phyloP scores from a whole-genome alignment of 2,797 vertebrate genomes.

The Gambelia wislizenii region DNA sequence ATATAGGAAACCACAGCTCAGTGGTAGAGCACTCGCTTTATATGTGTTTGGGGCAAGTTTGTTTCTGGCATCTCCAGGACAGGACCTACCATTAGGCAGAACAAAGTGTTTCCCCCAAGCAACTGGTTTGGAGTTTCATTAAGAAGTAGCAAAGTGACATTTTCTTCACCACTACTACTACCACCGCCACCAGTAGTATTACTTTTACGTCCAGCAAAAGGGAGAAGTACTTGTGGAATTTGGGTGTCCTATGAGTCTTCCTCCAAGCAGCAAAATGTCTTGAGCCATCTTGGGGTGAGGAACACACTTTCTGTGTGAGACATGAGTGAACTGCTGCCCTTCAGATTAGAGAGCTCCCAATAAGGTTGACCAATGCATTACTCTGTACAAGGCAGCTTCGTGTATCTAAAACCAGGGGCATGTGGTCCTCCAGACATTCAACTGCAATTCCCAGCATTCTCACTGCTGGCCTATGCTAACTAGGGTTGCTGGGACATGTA shows the following conservation, averaged over 20 bases:
- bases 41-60: neutral
- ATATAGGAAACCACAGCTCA: constrained; percentile 2
- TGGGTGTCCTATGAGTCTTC: neutral
- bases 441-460: no score
- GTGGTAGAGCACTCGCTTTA: neutral
- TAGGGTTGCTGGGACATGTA: no score
- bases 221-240: neutral
- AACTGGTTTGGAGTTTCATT: neutral
- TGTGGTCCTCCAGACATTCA: no score
- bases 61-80: neutral
- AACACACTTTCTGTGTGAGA: neutral
- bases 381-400: neutral
- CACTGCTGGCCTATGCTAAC: no score
- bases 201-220: neutral
- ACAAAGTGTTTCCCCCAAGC: neutral
- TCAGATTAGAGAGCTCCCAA: neutral
- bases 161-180: neutral
- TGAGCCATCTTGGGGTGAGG: neutral
- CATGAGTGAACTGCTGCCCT: no score
- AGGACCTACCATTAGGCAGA: neutral
- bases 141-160: neutral
- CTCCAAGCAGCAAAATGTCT: neutral
- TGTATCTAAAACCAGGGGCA: neutral
- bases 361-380: neutral
- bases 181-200: neutral